Evolutionary conservation across 2,888 invertebrate species (phyloP).

Genomic region (Folsomia manolachei): DNA sequence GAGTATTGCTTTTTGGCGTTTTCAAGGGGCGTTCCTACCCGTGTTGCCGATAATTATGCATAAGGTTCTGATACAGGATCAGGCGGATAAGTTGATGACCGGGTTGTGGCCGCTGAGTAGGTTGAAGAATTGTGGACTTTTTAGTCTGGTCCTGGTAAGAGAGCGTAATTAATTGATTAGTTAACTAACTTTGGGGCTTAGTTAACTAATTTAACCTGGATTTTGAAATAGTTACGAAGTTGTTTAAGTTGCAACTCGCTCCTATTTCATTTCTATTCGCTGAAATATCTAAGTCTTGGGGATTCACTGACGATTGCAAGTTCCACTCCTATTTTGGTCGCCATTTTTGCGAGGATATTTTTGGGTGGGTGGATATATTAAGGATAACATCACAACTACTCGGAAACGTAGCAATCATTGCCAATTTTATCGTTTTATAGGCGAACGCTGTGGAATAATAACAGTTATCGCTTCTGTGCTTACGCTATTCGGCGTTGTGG

Average conservation of each 20-base stretch:
- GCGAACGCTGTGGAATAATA: slow-evolving; percentile 42
- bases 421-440: too few relatives aligned
- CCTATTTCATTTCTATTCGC: slow-evolving; percentile 43
- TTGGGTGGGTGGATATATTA: too few relatives aligned
- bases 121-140: slow-evolving; percentile 30
- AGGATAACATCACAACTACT: too few relatives aligned
- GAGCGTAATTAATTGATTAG: background rate
- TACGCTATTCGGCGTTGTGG: slow-evolving; percentile 38
- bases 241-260: slow-evolving; percentile 42
- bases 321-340: slow-evolving; percentile 37
- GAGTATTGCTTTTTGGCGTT: slow-evolving; percentile 45
- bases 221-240: slow-evolving; percentile 41
- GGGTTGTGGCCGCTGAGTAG: slow-evolving; percentile 32
- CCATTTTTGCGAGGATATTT: slow-evolving; percentile 30
- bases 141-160: slow-evolving; percentile 26
- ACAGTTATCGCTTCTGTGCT: slow-evolving; percentile 42
- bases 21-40: slow-evolving; percentile 45
- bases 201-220: too few relatives aligned
- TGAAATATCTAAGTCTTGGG: slow-evolving; percentile 43
- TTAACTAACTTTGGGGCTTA: too few relatives aligned
- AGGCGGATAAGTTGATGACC: slow-evolving; percentile 21
- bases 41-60: slow-evolving; percentile 29
- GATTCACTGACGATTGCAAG: slow-evolving; percentile 45
- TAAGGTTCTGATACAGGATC: slow-evolving; percentile 3
- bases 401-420: too few relatives aligned